Evolutionary conservation across 2,888 invertebrate species (phyloP), one percentile per base, ranked within the genome.

Genomic region (Platerodrilus igneus): DNA sequence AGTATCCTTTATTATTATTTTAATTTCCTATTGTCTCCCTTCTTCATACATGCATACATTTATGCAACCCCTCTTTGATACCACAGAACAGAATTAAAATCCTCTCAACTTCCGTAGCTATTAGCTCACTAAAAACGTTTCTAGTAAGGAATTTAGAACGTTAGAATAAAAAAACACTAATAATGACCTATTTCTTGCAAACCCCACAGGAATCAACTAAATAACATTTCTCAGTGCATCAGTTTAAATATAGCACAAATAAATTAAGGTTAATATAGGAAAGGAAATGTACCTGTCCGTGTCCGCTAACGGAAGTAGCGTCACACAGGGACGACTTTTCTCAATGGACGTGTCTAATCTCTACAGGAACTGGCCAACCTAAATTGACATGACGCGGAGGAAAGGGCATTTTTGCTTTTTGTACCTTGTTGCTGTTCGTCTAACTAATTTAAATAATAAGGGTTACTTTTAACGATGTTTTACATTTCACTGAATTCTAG

Each of bases 1-100:
- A 59, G 58, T 60, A 34, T 60, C 59, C 59, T 59, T 62, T 55
- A 58, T 60, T 62, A 60, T 63, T 60, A 63, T 63, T 63, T 61
- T 62, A 42, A 42, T 42, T 42, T 42, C 41, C 37, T 37, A 37
- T 42, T 42, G 41, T 42, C 31, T 33, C 41, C 62, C 60, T 61
- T 59, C 59, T 52, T 61, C 60, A 60, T 59, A 39, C 27, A 34
- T 33, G 31, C 21, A 32, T 23, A 29, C 37, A 36, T 19, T 44
- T 41, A 33, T 15, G 25, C 41, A 39, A 36, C 37, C 39, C 38
- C 33, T 21, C 26, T 37, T 37, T 28, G n/a, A n/a, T n/a, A n/a
- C n/a, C n/a, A n/a, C n/a, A n/a, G n/a, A n/a, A n/a, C n/a, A n/a
- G n/a, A n/a, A n/a, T n/a, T n/a, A n/a, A n/a, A n/a, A n/a, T n/a